Conservation (phyloP, 2,888 invertebrate genomes). For the Melanotus villosus region DNA sequence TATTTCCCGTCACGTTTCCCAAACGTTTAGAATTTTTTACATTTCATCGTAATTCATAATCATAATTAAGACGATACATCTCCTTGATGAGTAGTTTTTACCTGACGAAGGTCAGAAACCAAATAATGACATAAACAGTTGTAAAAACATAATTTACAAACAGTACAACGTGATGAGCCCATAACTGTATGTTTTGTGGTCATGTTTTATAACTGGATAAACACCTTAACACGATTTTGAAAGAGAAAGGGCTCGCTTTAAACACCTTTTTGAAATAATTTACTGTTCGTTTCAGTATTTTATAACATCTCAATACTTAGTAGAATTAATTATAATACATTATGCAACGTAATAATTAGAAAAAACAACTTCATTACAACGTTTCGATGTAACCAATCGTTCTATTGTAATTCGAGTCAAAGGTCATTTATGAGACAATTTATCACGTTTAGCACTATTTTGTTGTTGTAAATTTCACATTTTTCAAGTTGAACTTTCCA, state of each 20-base stretch:
- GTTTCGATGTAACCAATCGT: too few relatives aligned
- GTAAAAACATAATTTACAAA: too few relatives aligned
- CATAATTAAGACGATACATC: neutral
- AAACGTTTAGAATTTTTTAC: too few relatives aligned
- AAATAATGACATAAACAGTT: constrained; percentile 6
- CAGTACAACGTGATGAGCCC: too few relatives aligned
- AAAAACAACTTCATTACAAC: constrained; percentile 13
- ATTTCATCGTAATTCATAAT: neutral
- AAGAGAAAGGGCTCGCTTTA: too few relatives aligned
- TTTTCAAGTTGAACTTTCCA: constrained; percentile 1
- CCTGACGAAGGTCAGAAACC: constrained; percentile 1
- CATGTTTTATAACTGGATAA: too few relatives aligned
- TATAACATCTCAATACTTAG: neutral
- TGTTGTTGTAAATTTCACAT: neutral
- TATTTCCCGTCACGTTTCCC: neutral
- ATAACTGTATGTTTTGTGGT: too few relatives aligned
- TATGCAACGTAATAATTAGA: neutral
- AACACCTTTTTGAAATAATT: too few relatives aligned
- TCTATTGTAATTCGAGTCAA: constrained; percentile 7
- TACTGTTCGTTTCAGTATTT: neutral
- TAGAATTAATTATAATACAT: neutral
- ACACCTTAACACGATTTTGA: too few relatives aligned
- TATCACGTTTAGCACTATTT: constrained; percentile 1
- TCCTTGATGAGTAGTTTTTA: neutral
- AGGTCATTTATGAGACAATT: constrained; percentile 4